phyloP scores from a whole-genome alignment of 2,113 vertebrate species.

The Eptesicus fuscus region DNA sequence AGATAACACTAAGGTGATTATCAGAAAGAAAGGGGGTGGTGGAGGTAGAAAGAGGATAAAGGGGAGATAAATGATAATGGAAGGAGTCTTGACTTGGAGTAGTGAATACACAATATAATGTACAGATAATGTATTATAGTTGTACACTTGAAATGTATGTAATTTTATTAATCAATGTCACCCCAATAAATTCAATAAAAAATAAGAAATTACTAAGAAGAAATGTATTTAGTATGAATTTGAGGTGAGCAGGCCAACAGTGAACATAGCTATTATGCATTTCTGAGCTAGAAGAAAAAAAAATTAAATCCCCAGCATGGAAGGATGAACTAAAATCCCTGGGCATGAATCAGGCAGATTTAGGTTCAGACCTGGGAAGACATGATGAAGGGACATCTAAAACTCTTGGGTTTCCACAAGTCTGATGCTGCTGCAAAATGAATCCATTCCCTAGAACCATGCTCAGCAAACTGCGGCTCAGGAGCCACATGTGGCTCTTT shows the following conservation, averaged over 20 bases:
- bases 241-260: constrained; percentile 33
- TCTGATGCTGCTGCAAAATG: neutral
- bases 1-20: neutral
- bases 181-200: neutral
- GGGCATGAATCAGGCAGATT: neutral
- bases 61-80: neutral
- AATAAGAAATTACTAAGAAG: constrained; percentile 53
- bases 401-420: neutral
- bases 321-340: neutral
- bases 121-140: neutral
- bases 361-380: neutral
- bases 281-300: neutral
- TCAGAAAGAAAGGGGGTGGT: neutral
- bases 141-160: neutral
- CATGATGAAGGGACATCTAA: neutral
- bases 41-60: neutral
- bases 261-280: neutral
- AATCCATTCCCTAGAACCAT: neutral
- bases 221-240: constrained; percentile 21
- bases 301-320: neutral
- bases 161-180: neutral
- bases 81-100: neutral
- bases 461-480: too few relatives aligned
- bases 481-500: too few relatives aligned
- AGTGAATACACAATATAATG: neutral